Conservation (phyloP, 2,888 invertebrate species). For the Drosophila buzzatii region DNA sequence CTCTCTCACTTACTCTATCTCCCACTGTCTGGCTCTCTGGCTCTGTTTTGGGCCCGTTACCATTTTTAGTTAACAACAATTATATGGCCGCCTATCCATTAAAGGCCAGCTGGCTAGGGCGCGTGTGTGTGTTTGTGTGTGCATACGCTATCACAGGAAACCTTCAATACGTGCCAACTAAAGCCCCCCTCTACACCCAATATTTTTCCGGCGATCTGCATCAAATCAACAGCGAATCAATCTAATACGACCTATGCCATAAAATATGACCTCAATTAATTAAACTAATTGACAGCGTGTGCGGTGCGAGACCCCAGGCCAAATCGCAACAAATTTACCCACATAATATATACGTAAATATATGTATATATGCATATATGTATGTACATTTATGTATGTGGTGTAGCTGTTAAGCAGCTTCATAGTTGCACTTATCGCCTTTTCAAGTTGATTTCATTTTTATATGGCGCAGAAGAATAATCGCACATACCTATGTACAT, state of each 20-base stretch:
- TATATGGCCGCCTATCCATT: conserved; percentile 68
- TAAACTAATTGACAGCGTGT: conserved; percentile 69
- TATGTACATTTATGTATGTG: conserved; percentile 15
- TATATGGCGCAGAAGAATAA: conserved; percentile 36
- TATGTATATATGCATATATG: conserved; percentile 4
- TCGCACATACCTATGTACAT: conserved; percentile 24
- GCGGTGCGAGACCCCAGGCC: conserved; percentile 35
- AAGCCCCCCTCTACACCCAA: background rate
- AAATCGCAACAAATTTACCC: conserved; percentile 40
- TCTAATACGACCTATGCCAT: conserved; percentile 60
- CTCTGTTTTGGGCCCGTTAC: conserved; percentile 59
- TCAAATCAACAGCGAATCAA: conserved; percentile 58
- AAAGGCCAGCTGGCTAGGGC: conserved; percentile 43
- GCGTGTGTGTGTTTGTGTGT: background rate
- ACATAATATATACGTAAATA: conserved; percentile 10
- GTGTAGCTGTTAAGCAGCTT: conserved; percentile 35
- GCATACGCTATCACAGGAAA: conserved; percentile 51
- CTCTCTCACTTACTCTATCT: conserved; percentile 28
- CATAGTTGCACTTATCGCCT: conserved; percentile 58
- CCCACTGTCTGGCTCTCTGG: conserved; percentile 28
- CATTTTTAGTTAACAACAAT: conserved; percentile 71
- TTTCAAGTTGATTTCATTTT: conserved; percentile 58
- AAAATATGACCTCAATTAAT: conserved; percentile 74
- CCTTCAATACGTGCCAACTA: conserved; percentile 48
- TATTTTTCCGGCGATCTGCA: conserved; percentile 21